phyloP scores from a whole-genome alignment of 2,113 vertebrate genomes.

The Macaca fascicularis region DNA sequence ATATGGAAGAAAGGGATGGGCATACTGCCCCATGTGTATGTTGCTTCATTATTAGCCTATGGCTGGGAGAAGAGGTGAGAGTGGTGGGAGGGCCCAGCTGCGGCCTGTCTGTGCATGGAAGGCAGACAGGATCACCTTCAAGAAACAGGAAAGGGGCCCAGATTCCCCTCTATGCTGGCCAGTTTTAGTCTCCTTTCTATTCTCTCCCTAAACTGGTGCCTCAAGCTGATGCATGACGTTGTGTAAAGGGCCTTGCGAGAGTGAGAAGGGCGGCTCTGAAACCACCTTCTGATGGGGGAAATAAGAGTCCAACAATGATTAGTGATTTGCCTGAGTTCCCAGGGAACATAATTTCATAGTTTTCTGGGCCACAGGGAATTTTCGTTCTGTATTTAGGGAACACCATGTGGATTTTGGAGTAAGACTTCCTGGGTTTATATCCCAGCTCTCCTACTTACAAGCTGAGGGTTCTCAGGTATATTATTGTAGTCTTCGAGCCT shows the following conservation, averaged over 20 bases:
- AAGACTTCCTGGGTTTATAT: neutral
- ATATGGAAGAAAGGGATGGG: neutral
- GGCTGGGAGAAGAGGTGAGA: neutral
- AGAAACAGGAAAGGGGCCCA: neutral
- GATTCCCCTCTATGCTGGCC: neutral
- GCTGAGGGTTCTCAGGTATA: neutral
- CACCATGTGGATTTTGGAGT: neutral
- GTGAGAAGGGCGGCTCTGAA: neutral
- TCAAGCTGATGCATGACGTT: neutral
- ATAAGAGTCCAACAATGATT: neutral
- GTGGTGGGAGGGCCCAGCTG: neutral
- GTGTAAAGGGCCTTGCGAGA: neutral
- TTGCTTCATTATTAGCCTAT: neutral
- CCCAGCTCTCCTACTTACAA: neutral
- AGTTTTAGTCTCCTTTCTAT: neutral
- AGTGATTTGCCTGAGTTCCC: neutral
- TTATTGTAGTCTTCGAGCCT: neutral
- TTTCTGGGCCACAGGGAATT: neutral
- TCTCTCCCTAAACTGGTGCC: neutral
- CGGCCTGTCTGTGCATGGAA: neutral
- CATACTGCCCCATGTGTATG: neutral
- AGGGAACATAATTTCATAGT: neutral
- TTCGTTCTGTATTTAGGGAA: neutral
- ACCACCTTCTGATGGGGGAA: neutral
- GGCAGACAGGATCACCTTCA: neutral